A percentile compares a stretch with the other conserved stretches of the same genome.
phyloP scores from a whole-genome alignment of 2,888 invertebrate species.

The Cynaeus angustus region DNA sequence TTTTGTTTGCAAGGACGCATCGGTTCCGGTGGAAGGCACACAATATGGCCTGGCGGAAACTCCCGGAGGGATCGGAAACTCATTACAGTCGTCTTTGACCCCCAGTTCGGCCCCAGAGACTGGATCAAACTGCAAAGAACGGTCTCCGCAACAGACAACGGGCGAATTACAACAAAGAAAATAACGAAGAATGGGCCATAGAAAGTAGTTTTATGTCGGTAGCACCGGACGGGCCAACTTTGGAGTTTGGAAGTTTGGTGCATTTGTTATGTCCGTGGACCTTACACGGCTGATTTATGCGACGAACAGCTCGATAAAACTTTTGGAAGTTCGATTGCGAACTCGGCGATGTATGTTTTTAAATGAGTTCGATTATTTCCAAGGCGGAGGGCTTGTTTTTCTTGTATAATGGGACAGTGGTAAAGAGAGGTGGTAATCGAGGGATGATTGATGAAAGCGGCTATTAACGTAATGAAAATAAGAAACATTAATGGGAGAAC shows the following conservation, averaged over 20 bases:
- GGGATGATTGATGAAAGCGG: constrained; percentile 35
- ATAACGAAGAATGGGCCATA: constrained; percentile 54
- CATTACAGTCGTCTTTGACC: constrained; percentile 71
- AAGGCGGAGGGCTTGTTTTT: constrained; percentile 38
- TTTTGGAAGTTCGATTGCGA: constrained; percentile 63
- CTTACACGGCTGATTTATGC: constrained; percentile 68
- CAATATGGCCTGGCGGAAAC: constrained; percentile 65
- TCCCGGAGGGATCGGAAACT: constrained; percentile 70
- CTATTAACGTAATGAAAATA: constrained; percentile 41
- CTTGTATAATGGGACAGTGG: constrained; percentile 37
- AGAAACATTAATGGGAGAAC: constrained; percentile 50
- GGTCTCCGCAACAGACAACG: constrained; percentile 35
- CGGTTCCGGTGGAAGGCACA: constrained; percentile 51
- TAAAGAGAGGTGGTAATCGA: constrained; percentile 14
- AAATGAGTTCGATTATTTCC: constrained; percentile 59
- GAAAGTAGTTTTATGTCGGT: constrained; percentile 59
- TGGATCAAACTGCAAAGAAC: constrained; percentile 65
- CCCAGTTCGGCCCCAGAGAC: constrained; percentile 66
- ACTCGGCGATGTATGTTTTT: constrained; percentile 63
- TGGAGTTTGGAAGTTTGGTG: constrained; percentile 63
- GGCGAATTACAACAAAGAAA: constrained; percentile 41
- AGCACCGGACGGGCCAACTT: constrained; percentile 53
- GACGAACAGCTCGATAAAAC: constrained; percentile 67
- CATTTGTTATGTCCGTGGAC: constrained; percentile 70
- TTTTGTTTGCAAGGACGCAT: constrained; percentile 30